These are phyloP conservation scores for Julus scandinavius DNA, from an alignment of 2,888 invertebrate genomes.

Conservation along the genomic window DNA sequence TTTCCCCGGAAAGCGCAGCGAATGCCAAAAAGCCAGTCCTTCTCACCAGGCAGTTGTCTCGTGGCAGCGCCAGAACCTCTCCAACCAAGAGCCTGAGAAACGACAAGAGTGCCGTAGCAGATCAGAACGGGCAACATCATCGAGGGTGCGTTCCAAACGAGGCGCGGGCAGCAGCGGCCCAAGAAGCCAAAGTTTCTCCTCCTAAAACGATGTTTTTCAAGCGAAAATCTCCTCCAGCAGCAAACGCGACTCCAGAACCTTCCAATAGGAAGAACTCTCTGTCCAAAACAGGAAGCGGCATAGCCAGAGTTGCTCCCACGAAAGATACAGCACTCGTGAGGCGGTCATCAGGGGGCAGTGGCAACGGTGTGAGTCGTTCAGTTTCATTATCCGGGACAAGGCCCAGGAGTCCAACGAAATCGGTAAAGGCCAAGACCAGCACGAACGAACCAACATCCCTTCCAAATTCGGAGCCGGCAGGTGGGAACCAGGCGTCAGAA, in stretches of 20 bases:
- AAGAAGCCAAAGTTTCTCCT: constrained; percentile 47
- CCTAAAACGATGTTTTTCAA: constrained; percentile 3
- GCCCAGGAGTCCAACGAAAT: background rate
- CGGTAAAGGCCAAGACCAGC: background rate
- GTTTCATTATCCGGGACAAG: background rate
- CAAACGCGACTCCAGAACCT: background rate
- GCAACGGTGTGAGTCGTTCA: background rate
- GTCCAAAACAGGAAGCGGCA: constrained; percentile 46
- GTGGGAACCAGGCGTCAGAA: background rate
- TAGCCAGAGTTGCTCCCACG: background rate
- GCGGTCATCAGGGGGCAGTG: background rate
- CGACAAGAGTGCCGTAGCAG: background rate
- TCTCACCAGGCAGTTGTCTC: constrained; percentile 1
- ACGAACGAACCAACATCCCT: background rate
- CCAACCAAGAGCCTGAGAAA: constrained; percentile 48
- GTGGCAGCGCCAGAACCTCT: constrained; percentile 46
- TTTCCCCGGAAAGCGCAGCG: background rate
- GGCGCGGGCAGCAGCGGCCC: background rate
- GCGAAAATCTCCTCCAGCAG: constrained; percentile 40
- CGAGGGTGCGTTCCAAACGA: constrained; percentile 47
- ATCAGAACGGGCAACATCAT: background rate
- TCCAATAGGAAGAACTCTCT: constrained; percentile 48
- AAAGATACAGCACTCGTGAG: background rate
- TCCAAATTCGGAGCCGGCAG: constrained; percentile 33
- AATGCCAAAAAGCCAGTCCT: background rate